Evolutionary conservation across 2,888 invertebrate species (phyloP), one percentile per base, ranked within the genome.

Genomic region (Dascillus cervinus): DNA sequence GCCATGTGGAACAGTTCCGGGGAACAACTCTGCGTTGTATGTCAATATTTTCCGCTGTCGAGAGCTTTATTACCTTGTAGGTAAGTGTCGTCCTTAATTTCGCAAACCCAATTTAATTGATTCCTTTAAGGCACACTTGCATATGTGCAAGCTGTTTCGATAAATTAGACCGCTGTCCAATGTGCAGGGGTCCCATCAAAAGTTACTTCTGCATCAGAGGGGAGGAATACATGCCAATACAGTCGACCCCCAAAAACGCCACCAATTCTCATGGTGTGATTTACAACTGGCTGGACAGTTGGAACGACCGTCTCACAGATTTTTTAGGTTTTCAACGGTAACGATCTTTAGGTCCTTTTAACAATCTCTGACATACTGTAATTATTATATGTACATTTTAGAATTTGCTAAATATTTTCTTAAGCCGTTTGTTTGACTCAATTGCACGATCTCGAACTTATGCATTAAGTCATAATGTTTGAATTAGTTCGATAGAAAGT

Each of bases 131-230:
- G 10, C 89, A 90, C 65, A 86, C 88, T 3, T 89, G 89, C 52
- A 78, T 88, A 19, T 90, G 90, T 61, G 79, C 80, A 12, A 71
- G 77, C 24, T 90, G 89, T 57, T 80, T 88, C 55, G 75, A 77
- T 24, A 83, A 83, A 58, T 66, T 90, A 44, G 84, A 86, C 59
- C 77, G 82, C 47, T 90, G 90, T 58, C 90, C 90, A 11, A 85
- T 90, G 72, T 90, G 90, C 65, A 74, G 89, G 37, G 81, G 84
- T 47, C 78, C 77, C 22, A 87, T 89, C 52, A 79, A 79, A 45
- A 82, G 82, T 52, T 88, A 85, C 69, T 89, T 89, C 69, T 82
- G 85, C 62, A 87, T 82, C 53, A 67, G 83, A 22, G 77, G 79
- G 46, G 84, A 85, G 51, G 84, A 84, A 36, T 84, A 83, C 60